phyloP scores from a whole-genome alignment of 2,113 vertebrate genomes.

The Ailurus styani region DNA sequence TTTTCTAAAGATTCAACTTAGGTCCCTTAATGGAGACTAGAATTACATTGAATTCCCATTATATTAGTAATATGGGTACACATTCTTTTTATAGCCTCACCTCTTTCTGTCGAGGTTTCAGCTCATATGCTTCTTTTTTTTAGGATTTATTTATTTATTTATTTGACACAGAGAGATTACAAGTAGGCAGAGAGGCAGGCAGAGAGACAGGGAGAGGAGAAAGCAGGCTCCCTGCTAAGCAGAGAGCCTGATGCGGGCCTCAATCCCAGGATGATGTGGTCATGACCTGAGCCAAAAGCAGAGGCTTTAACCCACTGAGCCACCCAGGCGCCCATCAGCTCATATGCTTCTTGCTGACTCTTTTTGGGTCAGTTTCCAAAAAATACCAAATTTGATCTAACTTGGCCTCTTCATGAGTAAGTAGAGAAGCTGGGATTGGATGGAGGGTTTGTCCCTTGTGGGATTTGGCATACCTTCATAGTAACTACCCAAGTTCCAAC shows the following conservation, averaged over 20 bases:
- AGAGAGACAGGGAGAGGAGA: too few species aligned
- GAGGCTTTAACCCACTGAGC: too few species aligned
- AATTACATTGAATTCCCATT: neutral
- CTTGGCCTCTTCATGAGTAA: neutral
- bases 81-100: conserved; percentile 1
- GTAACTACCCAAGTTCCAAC: neutral
- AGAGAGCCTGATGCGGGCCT: too few species aligned
- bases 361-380: conserved; percentile 3
- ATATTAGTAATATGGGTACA: neutral
- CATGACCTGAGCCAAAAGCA: too few species aligned
- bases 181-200: too few species aligned
- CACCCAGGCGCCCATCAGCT: too few species aligned
- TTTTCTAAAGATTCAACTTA: neutral
- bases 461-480: neutral
- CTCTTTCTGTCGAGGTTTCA: neutral
- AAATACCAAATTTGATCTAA: neutral
- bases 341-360: conserved; percentile 4
- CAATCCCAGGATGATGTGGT: too few species aligned
- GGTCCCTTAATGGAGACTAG: neutral
- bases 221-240: too few species aligned
- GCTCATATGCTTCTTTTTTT: neutral
- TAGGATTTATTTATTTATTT: too few species aligned
- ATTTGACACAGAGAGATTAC: too few species aligned
- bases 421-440: neutral
- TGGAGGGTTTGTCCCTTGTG: neutral